A percentile compares a stretch with the other conserved stretches of the same genome.
phyloP scores from a whole-genome alignment of 2,797 vertebrate genomes.

The Crax fasciolata region DNA sequence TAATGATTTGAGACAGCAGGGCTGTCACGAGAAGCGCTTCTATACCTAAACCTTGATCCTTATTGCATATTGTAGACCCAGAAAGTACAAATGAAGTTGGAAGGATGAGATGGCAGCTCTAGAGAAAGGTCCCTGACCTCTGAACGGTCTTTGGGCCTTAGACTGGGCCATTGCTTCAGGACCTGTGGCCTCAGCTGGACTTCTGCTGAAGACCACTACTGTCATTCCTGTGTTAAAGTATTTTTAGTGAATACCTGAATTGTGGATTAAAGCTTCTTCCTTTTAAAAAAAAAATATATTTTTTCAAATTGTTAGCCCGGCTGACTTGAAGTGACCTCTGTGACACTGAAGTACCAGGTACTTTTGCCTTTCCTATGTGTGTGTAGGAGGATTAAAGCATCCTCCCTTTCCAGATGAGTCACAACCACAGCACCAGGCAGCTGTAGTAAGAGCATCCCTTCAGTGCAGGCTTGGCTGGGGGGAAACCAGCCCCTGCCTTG shows the following conservation, averaged over 20 bases:
- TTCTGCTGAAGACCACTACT: not conserved
- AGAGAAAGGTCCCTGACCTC: not conserved
- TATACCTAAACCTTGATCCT: not conserved
- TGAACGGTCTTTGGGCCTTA: not conserved
- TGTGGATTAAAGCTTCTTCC: rapidly evolving
- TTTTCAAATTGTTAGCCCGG: too few relatives aligned
- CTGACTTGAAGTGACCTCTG: not conserved
- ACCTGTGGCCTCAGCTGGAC: not conserved
- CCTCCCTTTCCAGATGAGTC: not conserved
- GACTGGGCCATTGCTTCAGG: not conserved
- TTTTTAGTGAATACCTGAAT: not conserved
- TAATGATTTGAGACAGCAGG: not conserved
- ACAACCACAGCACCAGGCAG: not conserved
- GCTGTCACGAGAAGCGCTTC: not conserved
- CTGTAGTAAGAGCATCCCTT: not conserved
- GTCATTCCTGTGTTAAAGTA: not conserved
- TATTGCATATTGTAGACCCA: not conserved
- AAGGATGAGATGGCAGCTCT: not conserved
- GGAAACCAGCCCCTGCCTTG: not conserved
- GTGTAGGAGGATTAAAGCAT: not conserved
- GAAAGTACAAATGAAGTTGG: not conserved
- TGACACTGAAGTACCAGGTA: not conserved
- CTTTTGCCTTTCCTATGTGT: not conserved
- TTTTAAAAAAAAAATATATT: not conserved
- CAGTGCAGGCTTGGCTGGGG: too few relatives aligned